Base-by-base conservation (phyloP, 1,140 invertebrate species). In the Apis laboriosa region DNA sequence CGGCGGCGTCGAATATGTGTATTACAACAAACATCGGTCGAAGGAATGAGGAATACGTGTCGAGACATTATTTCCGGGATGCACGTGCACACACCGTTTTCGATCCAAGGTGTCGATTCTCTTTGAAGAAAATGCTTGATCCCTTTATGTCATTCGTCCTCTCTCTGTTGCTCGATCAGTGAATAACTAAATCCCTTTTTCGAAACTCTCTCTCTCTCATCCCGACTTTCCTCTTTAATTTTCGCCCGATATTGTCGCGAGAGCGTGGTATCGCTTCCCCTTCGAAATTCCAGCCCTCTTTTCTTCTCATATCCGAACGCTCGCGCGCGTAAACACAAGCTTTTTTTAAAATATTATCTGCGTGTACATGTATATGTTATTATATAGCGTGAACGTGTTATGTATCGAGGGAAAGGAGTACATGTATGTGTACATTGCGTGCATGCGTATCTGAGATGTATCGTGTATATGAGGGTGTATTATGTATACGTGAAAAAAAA, bases 11-110 rank as follows among this genome's bases (percentile, higher is more conserved):
- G n/a, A 34, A 21, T 8, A 4, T 49, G 24, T 12, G 51, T 58
- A 70, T 43, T n/a, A n/a, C 60, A 28, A n/a, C 60, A 28, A 67
- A 34, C 24, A 17, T 28, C 24, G 9, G 9, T 5, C 17, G 24
- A 76, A 43, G 53, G 34, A 67, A 81, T 8, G 63, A 76, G 55
- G 43, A 76, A 68, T 51, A 56, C 53, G 70, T 19, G 34, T 55
- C 17, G 72, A 77, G 34, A 71, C 51, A 63, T 83, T 68, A 43
- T 71, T 83, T 83, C 58, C 56, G 74, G 34, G 75, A 71, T 71
- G 80, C 80, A 78, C 75, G 80, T 77, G 80, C 58, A 28, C 34
- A 4, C 53, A 7, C 2, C 0, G 64, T 24, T 75, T 75, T 75
- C 56, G 56, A n/a, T 49, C 56, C 15, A 56, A 17, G 68, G 24